Evolutionary conservation across 1,140 invertebrate species (phyloP), one percentile per base, ranked within the genome.

Genomic region (Zaprionus inermis): DNA sequence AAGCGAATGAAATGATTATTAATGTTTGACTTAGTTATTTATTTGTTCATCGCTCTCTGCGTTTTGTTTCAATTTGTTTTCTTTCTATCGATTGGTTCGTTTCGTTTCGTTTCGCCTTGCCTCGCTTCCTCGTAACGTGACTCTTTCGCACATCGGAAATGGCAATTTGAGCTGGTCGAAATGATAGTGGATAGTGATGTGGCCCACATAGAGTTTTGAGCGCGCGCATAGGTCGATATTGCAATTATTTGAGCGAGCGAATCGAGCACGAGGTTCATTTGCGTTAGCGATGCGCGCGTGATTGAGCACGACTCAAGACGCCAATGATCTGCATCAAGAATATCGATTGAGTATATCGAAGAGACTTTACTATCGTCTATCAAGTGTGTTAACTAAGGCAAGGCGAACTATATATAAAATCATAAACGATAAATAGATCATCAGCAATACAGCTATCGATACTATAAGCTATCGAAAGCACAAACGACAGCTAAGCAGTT

Each of bases 21-120:
- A 66, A 67, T 81, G 79, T 81, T 73, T 64, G 60, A 52, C 49
- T 70, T 64, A 49, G 52, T 44, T 58, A 32, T 60, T 69, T 60
- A 60, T 69, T 61, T 61, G 22, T 34, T 52, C 52, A 28, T 11
- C 38, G 10, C 24, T 28, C 44, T 18, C n/a, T 44, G 38, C 38
- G 22, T 56, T 18, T 71, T 55, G 52, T 20, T 16, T 32, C 32
- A 52, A 28, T 44, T 34, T 46, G 34, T 18, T n/a, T n/a, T n/a
- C n/a, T n/a, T n/a, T n/a, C n/a, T n/a, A n/a, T n/a, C n/a, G n/a
- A n/a, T n/a, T n/a, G n/a, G n/a, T 18, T 71, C 46, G 52, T 20
- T 16, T 32, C 32, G 38, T 20, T 44, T 34, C 34, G 34, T 18
- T 14, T 64, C 61, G 52, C 20, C 6, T 14, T 44, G 52, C 38